Base-by-base conservation (phyloP, 2,888 invertebrate genomes). In the Tachystola acroxantha region DNA sequence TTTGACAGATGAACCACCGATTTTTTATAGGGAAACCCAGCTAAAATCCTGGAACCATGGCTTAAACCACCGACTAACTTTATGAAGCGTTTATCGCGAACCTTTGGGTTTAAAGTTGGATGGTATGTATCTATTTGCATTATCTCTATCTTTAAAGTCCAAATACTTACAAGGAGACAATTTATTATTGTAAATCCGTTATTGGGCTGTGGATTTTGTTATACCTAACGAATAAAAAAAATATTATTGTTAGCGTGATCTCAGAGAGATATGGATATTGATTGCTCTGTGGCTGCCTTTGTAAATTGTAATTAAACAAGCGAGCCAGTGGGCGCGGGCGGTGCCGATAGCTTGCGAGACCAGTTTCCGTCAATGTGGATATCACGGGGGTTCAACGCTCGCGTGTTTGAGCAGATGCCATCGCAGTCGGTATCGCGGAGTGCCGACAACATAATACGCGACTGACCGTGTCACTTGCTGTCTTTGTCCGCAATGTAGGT, bases 301-400 rank as follows among this genome's bases (percentile, higher is more conserved):
- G 36, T 39, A 42, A 35, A 36, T 39, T 42, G 48, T 56, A 62
- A 62, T 64, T 61, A 62, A 53, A 51, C 48, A 61, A 60, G 49
- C 49, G 36, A 53, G 53, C 43, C 37, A 29, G 37, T 32, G 36
- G 37, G 7, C 20, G 20, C 29, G 13, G 34, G 16, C 10, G 9
- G 3, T 16, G 4, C 30, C 20, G 24, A 10, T 4, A 7, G 22
- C 6, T 9, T 3, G 48, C 52, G 55, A 48, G 57, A 70, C 68
- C 64, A 66, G 68, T 78, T 74, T 64, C 47, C 63, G 60, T 64
- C 61, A 65, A 66, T 59, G 59, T 67, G 66, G 62, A 65, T 61
- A 70, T 63, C 59, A 61, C 43, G 50, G 51, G 57, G 61, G 82
- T 81, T 80, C 82, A 80, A 71, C 56, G 79, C 55, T 70, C 78